Percentiles rank a stretch among this genome's conserved stretches.
These are phyloP conservation scores for Loris lydekkerianus DNA, from an alignment of 2,797 vertebrate genomes.

Conservation along the genomic window DNA sequence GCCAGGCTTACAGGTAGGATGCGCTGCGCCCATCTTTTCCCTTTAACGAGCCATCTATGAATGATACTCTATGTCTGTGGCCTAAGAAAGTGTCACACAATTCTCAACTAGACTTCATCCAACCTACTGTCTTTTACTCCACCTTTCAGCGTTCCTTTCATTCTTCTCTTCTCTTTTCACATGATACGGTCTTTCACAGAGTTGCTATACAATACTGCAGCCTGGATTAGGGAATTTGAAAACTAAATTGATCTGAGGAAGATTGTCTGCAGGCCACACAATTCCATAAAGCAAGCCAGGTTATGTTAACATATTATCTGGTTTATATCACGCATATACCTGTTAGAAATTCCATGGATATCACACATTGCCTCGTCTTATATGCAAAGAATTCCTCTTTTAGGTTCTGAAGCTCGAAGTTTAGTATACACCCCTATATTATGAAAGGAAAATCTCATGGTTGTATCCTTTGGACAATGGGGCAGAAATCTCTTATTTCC, in stretches of 20 bases:
- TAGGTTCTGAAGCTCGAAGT: conserved; percentile 18
- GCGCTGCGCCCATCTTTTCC: too few relatives aligned
- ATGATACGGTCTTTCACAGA: not conserved
- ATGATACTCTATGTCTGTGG: not conserved
- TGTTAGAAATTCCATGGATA: conserved; percentile 23
- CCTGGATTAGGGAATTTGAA: not conserved
- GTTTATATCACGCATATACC: not conserved
- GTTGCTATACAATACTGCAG: not conserved
- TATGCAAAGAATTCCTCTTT: conserved; percentile 9
- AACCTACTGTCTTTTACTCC: not conserved
- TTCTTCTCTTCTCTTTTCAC: not conserved
- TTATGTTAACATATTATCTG: not conserved
- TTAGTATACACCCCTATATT: not conserved
- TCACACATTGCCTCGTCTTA: not conserved
- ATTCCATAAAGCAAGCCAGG: not conserved
- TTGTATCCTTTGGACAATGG: not conserved
- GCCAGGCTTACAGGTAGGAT: too few relatives aligned
- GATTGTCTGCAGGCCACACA: not conserved
- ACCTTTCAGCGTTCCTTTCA: not conserved
- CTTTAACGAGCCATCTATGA: not conserved
- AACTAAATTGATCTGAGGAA: not conserved
- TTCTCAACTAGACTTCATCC: not conserved
- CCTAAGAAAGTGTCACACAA: not conserved
- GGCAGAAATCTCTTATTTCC: conserved; percentile 12
- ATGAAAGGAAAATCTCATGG: not conserved